Evolutionary conservation across 2,113 vertebrate genomes (phyloP).

Genomic region (Silurus glanis): DNA sequence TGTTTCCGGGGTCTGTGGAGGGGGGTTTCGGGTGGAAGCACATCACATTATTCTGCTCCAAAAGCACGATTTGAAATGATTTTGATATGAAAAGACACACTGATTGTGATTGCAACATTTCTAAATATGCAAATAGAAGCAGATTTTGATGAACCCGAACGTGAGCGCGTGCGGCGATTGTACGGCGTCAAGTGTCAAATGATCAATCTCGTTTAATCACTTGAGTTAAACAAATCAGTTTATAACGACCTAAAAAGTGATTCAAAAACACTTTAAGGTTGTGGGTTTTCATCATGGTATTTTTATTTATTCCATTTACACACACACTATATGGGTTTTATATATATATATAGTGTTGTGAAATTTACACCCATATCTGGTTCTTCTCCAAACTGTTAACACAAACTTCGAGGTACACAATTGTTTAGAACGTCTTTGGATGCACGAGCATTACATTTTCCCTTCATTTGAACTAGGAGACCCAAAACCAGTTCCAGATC

Average conservation of each 20-base stretch:
- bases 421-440: too few relatives aligned
- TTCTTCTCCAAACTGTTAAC: too few relatives aligned
- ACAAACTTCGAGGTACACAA: too few relatives aligned
- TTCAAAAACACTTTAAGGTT: neutral
- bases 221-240: slow-evolving; percentile 8
- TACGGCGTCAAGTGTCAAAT: neutral
- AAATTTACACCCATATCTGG: too few relatives aligned
- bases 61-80: slow-evolving; percentile 1
- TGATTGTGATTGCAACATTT: slow-evolving; percentile 30
- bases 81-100: slow-evolving; percentile 27
- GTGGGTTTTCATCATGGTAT: neutral
- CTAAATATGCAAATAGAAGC: slow-evolving; percentile 30
- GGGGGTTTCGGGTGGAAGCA: neutral
- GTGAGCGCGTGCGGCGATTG: neutral
- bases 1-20: too few relatives aligned
- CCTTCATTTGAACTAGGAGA: too few relatives aligned
- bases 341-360: too few relatives aligned
- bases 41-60: neutral
- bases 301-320: too few relatives aligned
- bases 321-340: too few relatives aligned
- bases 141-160: slow-evolving; percentile 15
- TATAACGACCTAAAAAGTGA: neutral
- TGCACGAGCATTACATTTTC: too few relatives aligned
- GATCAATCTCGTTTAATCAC: slow-evolving; percentile 26
- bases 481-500: too few relatives aligned